Evolutionary conservation across 1,140 invertebrate species (phyloP), one percentile per base, ranked within the genome.

Genomic region (Drosophila kepulauana): DNA sequence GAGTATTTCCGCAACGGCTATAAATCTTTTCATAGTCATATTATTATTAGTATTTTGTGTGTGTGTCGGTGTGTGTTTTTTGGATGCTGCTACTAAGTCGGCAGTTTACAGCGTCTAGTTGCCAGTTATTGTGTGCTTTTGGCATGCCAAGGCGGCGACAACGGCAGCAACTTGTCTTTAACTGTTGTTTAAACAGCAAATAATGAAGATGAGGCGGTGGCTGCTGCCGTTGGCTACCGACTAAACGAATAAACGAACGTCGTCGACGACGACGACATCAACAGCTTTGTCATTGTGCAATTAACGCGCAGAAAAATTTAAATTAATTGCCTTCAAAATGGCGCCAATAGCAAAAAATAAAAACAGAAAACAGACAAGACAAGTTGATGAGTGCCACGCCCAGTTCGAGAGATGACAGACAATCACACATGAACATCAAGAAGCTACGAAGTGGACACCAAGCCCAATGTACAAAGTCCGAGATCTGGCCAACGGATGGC

Each of bases 201-300:
- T 80, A 87, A 80, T 71, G 61, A 82, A 87, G 79, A 80, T 69
- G 84, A 84, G 81, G 73, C 64, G 70, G 30, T 68, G 68, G 75
- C 72, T 82, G 75, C 72, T 82, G 70, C 71, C 70, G 72, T 68
- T 75, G 75, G 57, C 77, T 64, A 69, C 65, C 6, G 67, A 28
- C 38, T 7, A 57, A 16, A 13, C 7, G 35, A 43, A 10, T 46
- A 33, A 51, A 46, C 35, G 35, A 38, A 38, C 10, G 35, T 25
- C 20, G 20, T 25, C 20, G 10, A 38, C 68, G 65, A 28, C 20
- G 20, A 28, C 20, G 20, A 25, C 20, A 25, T 25, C 70, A 77
- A 82, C 84, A 88, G 85, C 84, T 87, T 87, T 84, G 84, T 87
- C 84, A 87, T 87, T 87, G 84, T 87, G 84, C 84, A 87, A 87